A percentile compares a stretch with the other conserved stretches of the same genome.
Evolutionary conservation across 2,888 invertebrate genomes (phyloP).

Genomic region (Priocnemis perturbator): DNA sequence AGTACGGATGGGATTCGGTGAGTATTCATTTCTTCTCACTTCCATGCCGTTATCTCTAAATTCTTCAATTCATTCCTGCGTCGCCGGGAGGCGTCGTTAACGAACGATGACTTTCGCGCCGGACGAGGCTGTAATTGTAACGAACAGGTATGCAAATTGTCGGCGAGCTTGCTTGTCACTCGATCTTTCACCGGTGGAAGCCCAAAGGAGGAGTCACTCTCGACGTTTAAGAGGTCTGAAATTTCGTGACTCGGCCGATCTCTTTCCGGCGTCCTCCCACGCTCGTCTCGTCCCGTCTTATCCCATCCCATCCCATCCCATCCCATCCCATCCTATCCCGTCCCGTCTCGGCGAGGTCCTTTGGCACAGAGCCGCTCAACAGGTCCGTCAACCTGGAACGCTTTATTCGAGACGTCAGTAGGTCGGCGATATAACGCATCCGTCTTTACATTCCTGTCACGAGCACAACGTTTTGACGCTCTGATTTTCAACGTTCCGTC

Average conservation of each 20-base stretch:
- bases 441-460: neutral
- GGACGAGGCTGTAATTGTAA: constrained; percentile 54
- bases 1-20: constrained; percentile 75
- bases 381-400: constrained; percentile 38
- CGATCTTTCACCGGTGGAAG: constrained; percentile 43
- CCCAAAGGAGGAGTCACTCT: constrained; percentile 53
- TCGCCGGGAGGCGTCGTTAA: constrained; percentile 33
- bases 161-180: constrained; percentile 52
- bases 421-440: neutral
- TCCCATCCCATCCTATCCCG: constrained; percentile 17
- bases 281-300: constrained; percentile 30
- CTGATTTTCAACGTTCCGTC: too few relatives aligned
- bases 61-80: constrained; percentile 8
- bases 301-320: too few relatives aligned
- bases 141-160: constrained; percentile 60
- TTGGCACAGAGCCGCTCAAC: constrained; percentile 44
- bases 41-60: neutral
- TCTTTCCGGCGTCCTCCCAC: constrained; percentile 53
- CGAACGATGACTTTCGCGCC: constrained; percentile 38
- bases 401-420: constrained; percentile 35
- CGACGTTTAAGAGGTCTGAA: constrained; percentile 20
- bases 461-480: too few relatives aligned
- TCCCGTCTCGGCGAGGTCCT: too few relatives aligned
- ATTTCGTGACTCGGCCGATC: constrained; percentile 51
- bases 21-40: constrained; percentile 43